Evolutionary conservation across 1,140 invertebrate genomes (phyloP), one percentile per base, ranked within the genome.

Genomic region (Dendrolimus kikuchii): DNA sequence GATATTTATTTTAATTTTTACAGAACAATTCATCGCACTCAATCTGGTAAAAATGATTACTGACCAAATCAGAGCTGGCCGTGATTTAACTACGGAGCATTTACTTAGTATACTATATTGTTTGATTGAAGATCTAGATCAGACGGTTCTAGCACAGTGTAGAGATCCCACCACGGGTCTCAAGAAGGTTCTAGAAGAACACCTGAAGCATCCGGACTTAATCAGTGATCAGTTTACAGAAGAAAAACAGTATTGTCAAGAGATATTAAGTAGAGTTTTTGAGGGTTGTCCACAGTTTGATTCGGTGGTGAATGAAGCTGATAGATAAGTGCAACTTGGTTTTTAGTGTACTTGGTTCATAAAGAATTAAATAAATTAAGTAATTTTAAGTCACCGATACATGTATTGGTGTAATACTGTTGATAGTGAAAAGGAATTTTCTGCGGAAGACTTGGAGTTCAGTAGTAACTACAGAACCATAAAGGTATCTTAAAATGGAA

Each of bases 21-120:
- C 74, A 81, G 78, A 74, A 53, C 57, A 69, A 66, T 74, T 79
- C 53, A 62, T 81, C n/a, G 44, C 68, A 37, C 53, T 59, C 4
- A 74, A 80, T 49, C 40, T 74, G 5, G 65, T 81, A 5, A 46
- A 53, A 7, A 67, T 51, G 0, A 62, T 83, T 40, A 57, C 65
- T 0, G 59, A 67, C 39, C 61, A 71, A 44, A 46, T 83, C 2
- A 66, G 69, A 45, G 40, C 40, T 0, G 60, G 62, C 0, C 45
- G 68, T 0, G 66, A 76, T 6, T 53, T 67, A 4, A 62, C 67
- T 5, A 63, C 77, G 0, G 76, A 81, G 40, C 73, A 81, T 6
- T 23, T 80, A 0, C 63, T 84, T 2, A 67, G 57, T 43, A 56
- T 73, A 0, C 53, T 84, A 0, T 42, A 61, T 0, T 48, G 50